A percentile compares a stretch with the other conserved stretches of the same genome.
Conservation (phyloP, 2,797 vertebrate species). For the Myiothlypis coronata region DNA sequence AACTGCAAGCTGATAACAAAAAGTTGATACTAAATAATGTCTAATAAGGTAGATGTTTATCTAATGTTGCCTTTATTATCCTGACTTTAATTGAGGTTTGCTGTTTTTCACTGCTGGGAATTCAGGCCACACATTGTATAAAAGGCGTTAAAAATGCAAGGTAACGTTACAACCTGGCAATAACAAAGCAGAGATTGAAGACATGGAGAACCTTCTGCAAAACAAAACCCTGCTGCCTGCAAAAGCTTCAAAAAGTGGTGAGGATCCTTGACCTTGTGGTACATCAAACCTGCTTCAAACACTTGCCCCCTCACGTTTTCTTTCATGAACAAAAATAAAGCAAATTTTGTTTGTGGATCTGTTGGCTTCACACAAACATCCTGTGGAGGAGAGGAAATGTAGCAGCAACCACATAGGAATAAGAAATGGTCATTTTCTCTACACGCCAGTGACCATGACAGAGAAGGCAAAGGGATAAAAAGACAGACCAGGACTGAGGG, state of each 20-base stretch:
- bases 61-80: neutral
- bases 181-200: neutral
- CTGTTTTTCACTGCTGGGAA: neutral
- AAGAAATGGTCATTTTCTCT: neutral
- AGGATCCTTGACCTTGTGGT: neutral
- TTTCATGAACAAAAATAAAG: neutral
- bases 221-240: neutral
- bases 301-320: neutral
- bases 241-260: neutral
- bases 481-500: neutral
- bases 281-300: neutral
- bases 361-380: neutral
- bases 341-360: neutral
- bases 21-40: neutral
- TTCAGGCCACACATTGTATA: neutral
- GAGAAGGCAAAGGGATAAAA: neutral
- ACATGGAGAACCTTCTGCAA: neutral
- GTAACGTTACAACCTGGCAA: neutral
- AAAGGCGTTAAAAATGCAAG: neutral
- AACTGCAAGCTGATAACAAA: neutral
- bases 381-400: neutral
- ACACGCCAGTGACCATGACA: neutral
- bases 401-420: accelerated
- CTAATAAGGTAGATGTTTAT: neutral
- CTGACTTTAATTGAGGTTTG: neutral